These are phyloP conservation scores for Rhagologus leucostigma DNA, from an alignment of 2,113 vertebrate genomes.

Conservation along the genomic window DNA sequence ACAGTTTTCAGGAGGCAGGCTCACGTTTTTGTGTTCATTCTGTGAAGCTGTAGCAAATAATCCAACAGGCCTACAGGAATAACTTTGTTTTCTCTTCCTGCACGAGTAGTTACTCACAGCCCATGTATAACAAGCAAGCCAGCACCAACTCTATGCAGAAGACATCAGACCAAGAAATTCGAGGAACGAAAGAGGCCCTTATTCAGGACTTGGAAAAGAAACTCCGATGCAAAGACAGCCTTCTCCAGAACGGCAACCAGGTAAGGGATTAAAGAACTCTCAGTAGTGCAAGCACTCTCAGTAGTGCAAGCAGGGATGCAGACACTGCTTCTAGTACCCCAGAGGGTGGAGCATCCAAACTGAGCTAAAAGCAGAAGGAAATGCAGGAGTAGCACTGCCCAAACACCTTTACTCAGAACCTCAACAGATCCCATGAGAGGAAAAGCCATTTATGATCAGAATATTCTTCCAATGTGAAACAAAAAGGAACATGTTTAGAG, in stretches of 20 bases:
- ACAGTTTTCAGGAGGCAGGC: background rate
- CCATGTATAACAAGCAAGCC: slow-evolving; percentile 79
- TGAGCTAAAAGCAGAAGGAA: background rate
- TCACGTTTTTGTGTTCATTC: background rate
- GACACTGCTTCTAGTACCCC: background rate
- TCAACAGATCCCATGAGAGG: background rate
- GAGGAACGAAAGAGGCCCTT: slow-evolving; percentile 93
- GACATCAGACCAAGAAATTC: slow-evolving; percentile 88
- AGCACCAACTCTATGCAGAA: slow-evolving; percentile 75
- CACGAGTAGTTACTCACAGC: slow-evolving; percentile 78
- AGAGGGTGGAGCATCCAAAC: background rate
- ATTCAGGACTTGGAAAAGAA: slow-evolving; percentile 96
- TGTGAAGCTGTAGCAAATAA: background rate
- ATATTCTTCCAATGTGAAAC: background rate
- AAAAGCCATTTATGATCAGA: background rate
- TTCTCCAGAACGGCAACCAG: slow-evolving; percentile 86
- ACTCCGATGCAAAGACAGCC: slow-evolving; percentile 85
- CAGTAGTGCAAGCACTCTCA: fast-evolving
- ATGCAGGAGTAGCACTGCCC: background rate
- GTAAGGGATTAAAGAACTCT: slow-evolving; percentile 60
- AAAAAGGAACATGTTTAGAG: background rate
- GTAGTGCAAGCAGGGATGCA: background rate
- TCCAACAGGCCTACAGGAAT: background rate
- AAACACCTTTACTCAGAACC: background rate
- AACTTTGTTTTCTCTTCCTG: slow-evolving; percentile 5